These are phyloP conservation scores for Microhierax caerulescens DNA, from an alignment of 2,797 vertebrate species.

Conservation along the genomic window DNA sequence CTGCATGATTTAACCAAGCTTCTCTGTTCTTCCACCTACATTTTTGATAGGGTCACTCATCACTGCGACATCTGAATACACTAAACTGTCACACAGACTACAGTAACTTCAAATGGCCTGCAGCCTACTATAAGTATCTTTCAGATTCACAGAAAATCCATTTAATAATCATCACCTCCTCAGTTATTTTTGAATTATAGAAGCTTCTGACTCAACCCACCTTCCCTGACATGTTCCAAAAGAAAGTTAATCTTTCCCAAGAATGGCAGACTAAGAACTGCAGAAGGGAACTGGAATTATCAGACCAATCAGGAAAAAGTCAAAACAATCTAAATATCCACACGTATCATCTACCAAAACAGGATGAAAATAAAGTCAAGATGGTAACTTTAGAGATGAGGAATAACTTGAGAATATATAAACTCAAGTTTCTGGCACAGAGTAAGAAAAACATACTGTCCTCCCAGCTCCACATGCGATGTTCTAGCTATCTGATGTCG, in stretches of 20 bases:
- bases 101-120: not conserved
- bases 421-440: not conserved
- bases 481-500: not conserved
- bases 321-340: not conserved
- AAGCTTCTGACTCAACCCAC: not conserved
- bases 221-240: not conserved
- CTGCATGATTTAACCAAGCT: not conserved
- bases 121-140: not conserved
- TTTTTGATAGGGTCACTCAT: not conserved
- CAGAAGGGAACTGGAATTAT: not conserved
- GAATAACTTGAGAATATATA: not conserved
- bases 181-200: not conserved
- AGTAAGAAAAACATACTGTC: not conserved
- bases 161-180: not conserved
- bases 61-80: not conserved
- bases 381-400: not conserved
- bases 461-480: not conserved
- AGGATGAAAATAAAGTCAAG: not conserved
- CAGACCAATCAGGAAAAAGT: not conserved
- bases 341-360: not conserved
- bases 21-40: not conserved
- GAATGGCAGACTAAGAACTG: not conserved
- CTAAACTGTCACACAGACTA: not conserved
- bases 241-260: not conserved
- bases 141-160: not conserved